Evolutionary conservation across 2,888 invertebrate genomes (phyloP).

Genomic region (Biston stratarius): DNA sequence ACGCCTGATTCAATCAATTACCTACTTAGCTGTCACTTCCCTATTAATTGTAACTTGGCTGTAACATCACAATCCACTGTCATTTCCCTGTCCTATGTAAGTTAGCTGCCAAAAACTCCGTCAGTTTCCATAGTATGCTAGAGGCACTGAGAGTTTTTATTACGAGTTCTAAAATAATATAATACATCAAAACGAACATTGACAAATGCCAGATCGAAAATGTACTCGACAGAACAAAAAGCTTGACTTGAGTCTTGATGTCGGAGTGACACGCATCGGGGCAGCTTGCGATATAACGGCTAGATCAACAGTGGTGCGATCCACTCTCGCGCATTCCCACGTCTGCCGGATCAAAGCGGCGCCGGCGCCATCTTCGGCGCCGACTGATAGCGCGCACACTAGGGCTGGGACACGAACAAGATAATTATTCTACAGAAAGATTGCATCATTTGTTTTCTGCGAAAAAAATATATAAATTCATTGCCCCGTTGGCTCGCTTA

Average conservation of each 20-base stretch:
- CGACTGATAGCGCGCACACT: constrained; percentile 41
- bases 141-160: not conserved
- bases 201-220: constrained; percentile 6
- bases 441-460: not conserved
- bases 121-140: no score
- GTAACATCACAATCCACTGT: no score
- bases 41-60: no score
- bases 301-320: constrained; percentile 22
- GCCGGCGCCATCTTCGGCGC: constrained; percentile 53
- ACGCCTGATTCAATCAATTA: no score
- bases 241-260: not conserved
- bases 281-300: constrained; percentile 9
- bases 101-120: no score
- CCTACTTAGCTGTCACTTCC: no score
- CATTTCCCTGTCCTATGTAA: no score
- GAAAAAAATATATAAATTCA: no score
- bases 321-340: constrained; percentile 55
- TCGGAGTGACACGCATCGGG: constrained; percentile 1
- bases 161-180: no score
- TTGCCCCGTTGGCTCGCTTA: no score
- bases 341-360: constrained; percentile 52
- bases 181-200: not conserved
- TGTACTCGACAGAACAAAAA: constrained; percentile 13
- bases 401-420: constrained; percentile 35
- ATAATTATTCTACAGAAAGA: not conserved